These are phyloP conservation scores for Ennomos erosarius DNA, from an alignment of 2,888 invertebrate species.

Conservation along the genomic window DNA sequence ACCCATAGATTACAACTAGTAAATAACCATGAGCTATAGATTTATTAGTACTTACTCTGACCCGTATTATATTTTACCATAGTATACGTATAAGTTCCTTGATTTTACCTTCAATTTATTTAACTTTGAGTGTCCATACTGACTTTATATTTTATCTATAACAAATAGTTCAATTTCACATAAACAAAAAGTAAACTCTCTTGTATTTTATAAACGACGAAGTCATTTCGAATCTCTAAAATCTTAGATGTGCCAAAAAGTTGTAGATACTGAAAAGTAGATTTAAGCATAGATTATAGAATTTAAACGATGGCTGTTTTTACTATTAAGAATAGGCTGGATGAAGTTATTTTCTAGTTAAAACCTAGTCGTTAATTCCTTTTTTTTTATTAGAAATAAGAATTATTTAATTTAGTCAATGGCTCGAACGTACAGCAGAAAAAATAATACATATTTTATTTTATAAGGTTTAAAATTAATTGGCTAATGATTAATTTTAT, in stretches of 20 bases:
- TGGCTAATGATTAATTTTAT: constrained; percentile 17
- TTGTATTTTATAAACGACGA: constrained; percentile 15
- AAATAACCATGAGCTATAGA: no score
- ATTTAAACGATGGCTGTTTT: constrained; percentile 50
- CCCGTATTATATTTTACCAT: no score
- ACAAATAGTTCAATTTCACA: no score
- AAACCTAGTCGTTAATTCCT: constrained; percentile 21
- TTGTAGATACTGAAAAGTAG: constrained; percentile 40
- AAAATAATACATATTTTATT: no score
- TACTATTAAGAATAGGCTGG: constrained; percentile 46
- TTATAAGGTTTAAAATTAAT: no score
- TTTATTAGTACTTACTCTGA: no score
- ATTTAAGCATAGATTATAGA: constrained; percentile 38
- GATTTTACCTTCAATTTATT: no score
- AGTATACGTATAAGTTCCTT: no score
- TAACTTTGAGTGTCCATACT: no score
- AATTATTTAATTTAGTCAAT: constrained; percentile 42
- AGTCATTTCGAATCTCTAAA: constrained; percentile 14
- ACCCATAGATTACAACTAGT: no score
- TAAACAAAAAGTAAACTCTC: constrained; percentile 2
- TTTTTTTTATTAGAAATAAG: constrained; percentile 7
- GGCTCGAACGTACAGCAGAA: no score
- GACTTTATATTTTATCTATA: no score
- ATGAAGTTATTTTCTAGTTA: constrained; percentile 27
- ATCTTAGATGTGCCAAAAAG: constrained; percentile 46